Evolutionary conservation across 2,888 invertebrate species (phyloP).

Genomic region (Tipula lateralis): DNA sequence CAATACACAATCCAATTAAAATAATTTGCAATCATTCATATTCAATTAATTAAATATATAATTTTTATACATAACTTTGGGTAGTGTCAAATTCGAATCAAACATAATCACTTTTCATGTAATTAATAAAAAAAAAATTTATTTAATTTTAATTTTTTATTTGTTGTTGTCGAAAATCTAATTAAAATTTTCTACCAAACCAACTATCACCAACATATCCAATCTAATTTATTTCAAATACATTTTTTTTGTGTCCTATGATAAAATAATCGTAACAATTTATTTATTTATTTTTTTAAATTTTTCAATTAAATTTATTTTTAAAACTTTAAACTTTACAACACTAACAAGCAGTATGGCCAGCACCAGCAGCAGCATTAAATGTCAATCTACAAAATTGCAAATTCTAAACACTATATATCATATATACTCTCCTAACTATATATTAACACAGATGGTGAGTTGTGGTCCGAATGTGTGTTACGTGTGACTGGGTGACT

Average conservation of each 20-base stretch:
- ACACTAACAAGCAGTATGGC: background rate
- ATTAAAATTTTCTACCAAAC: background rate
- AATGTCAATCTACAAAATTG: background rate
- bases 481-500: background rate
- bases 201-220: background rate
- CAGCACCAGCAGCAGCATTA: background rate
- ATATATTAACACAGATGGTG: slow-evolving; percentile 4
- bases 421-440: background rate
- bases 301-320: slow-evolving; percentile 24
- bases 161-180: background rate
- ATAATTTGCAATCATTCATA: background rate
- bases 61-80: background rate
- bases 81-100: background rate
- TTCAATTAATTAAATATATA: background rate
- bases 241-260: background rate
- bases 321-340: background rate
- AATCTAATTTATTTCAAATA: slow-evolving; percentile 5
- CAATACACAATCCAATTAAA: background rate
- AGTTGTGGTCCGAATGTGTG: background rate
- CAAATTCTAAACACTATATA: background rate
- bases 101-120: background rate
- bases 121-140: background rate
- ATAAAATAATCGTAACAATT: slow-evolving; percentile 24
- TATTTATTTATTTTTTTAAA: slow-evolving; percentile 24
- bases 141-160: background rate